phyloP scores from a whole-genome alignment of 2,888 invertebrate genomes.

The Dermolepida albohirtum region DNA sequence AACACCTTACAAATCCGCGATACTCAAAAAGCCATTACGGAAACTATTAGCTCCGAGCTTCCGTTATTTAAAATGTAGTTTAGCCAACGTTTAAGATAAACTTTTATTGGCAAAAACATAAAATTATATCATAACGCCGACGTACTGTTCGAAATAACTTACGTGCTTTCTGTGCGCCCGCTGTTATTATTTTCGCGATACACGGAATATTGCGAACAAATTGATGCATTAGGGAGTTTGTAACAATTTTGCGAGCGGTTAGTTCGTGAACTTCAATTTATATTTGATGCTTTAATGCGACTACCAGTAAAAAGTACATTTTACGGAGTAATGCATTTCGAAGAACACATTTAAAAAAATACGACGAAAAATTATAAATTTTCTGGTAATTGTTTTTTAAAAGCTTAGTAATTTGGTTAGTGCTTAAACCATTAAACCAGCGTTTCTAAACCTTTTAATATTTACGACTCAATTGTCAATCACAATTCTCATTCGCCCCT shows the following conservation, averaged over 20 bases:
- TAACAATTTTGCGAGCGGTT: slow-evolving; percentile 24
- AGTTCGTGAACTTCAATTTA: slow-evolving; percentile 22
- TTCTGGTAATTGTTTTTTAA: too few relatives aligned
- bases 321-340: too few relatives aligned
- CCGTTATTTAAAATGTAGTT: slow-evolving; percentile 38
- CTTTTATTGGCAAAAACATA: slow-evolving; percentile 39
- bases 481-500: too few relatives aligned
- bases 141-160: slow-evolving; percentile 28
- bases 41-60: slow-evolving; percentile 34
- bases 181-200: slow-evolving; percentile 32
- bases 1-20: slow-evolving; percentile 35
- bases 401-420: too few relatives aligned
- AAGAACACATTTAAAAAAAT: too few relatives aligned
- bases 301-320: too few relatives aligned
- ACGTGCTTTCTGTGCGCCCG: slow-evolving; percentile 14
- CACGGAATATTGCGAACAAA: slow-evolving; percentile 29
- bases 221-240: slow-evolving; percentile 37
- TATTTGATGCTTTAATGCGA: neutral
- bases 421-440: too few relatives aligned
- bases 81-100: slow-evolving; percentile 35
- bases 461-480: too few relatives aligned
- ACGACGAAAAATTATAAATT: too few relatives aligned
- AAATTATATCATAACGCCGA: slow-evolving; percentile 32
- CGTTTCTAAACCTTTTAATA: too few relatives aligned
- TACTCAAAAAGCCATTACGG: slow-evolving; percentile 39